Conservation (phyloP, 2,888 invertebrate species). For the Leucophenga montana region DNA sequence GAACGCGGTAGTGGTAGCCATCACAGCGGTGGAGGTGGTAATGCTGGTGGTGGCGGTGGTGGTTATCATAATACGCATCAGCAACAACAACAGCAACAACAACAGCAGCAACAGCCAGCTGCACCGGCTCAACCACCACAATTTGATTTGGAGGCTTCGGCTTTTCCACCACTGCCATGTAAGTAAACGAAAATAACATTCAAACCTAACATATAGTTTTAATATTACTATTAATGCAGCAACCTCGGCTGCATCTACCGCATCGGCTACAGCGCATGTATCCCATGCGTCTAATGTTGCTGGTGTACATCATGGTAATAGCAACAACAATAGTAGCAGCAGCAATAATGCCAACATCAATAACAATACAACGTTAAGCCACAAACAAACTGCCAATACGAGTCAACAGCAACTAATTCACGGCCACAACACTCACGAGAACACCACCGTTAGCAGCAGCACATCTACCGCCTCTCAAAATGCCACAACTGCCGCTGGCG, state of each 20-base stretch:
- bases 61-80: constrained; percentile 60
- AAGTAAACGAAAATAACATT: constrained; percentile 38
- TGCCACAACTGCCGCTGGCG: constrained; percentile 39
- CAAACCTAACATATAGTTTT: not conserved
- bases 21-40: constrained; percentile 48
- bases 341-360: constrained; percentile 19
- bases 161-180: constrained; percentile 87
- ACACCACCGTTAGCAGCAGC: constrained; percentile 35
- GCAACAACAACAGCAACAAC: constrained; percentile 64
- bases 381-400: constrained; percentile 50
- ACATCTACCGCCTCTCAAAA: constrained; percentile 38
- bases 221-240: constrained; percentile 3
- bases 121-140: constrained; percentile 76
- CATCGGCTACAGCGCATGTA: constrained; percentile 32
- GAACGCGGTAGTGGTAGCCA: constrained; percentile 41
- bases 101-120: constrained; percentile 64
- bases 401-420: constrained; percentile 46
- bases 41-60: constrained; percentile 48
- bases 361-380: constrained; percentile 33
- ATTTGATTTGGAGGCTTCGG: constrained; percentile 85
- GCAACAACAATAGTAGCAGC: constrained; percentile 13
- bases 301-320: constrained; percentile 24
- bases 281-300: constrained; percentile 37
- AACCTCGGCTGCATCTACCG: constrained; percentile 28
- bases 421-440: constrained; percentile 43